Evolutionary conservation across 2,797 vertebrate species (phyloP), one percentile per base, ranked within the genome.

Genomic region (Amniataba percoides): DNA sequence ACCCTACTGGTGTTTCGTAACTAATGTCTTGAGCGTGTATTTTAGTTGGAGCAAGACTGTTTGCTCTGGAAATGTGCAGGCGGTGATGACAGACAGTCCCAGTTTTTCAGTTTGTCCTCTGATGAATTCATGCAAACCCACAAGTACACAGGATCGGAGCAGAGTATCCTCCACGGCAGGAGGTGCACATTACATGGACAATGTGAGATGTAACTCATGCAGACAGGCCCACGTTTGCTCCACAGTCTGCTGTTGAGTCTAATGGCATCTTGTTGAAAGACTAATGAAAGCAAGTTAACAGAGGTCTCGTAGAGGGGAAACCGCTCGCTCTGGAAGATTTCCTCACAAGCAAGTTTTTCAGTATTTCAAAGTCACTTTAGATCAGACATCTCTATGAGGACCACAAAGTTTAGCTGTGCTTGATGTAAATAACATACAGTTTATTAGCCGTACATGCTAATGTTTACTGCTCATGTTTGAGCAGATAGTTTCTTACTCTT

Each of bases 11-110:
- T 65, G 86, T 67, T 74, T 63, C 63, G 59, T 59, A 19, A 48
- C 49, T 73, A 71, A 77, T 63, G 63, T 79, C 59, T 74, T 45
- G 16, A 66, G 45, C 27, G 25, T 71, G 66, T 85, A 48, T 86
- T 91, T 84, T 52, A 49, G 56, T 87, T 86, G 71, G 87, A 71
- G 6, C 0, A 46, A 52, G 48, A 57, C 25, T 25, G 19, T 88
- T 85, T 81, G 3, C 75, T 45, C 36, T 85, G 83, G 83, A 72
- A 77, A 71, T 15, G 12, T 6, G 31, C 19, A 0, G 62, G 63
- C 51, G 3, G 63, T 36, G 71, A 78, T 60, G 73, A 81, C 46
- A 27, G 64, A 82, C 65, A 34, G 40, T 64, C 68, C 14, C 14
- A 36, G 77, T 69, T 78, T 83, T 73, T 46, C 62, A 73, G 59